These are phyloP conservation scores for Drosophila paucipuncta DNA, from an alignment of 2,888 invertebrate species.

Conservation along the genomic window DNA sequence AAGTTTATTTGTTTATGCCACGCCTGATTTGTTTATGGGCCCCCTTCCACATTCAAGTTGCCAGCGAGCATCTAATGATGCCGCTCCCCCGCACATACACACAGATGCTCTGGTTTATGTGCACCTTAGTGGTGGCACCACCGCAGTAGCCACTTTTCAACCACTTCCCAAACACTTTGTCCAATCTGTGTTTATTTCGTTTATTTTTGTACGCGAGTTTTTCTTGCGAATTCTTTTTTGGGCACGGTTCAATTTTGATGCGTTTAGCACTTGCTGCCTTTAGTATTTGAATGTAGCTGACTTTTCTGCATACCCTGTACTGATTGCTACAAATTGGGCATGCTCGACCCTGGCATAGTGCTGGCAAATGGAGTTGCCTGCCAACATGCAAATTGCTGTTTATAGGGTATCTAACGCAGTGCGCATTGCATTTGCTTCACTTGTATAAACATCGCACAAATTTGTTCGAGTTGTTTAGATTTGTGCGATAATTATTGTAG, in stretches of 20 bases:
- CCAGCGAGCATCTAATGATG: constrained; percentile 50
- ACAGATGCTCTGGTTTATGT: background rate
- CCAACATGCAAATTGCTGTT: background rate
- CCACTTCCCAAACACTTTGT: constrained; percentile 42
- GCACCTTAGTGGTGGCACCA: constrained; percentile 21
- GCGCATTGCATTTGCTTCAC: background rate
- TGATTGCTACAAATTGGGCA: background rate
- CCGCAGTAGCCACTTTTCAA: constrained; percentile 24
- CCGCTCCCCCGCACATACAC: constrained; percentile 38
- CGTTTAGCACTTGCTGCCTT: constrained; percentile 49
- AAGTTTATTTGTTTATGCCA: constrained; percentile 71
- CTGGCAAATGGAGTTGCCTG: background rate
- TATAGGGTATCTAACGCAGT: constrained; percentile 8
- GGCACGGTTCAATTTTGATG: constrained; percentile 30
- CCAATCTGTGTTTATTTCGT: constrained; percentile 22
- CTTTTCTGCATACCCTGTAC: constrained; percentile 12
- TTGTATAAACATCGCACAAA: constrained; percentile 27
- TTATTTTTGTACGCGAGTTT: constrained; percentile 58
- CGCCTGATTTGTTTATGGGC: constrained; percentile 75
- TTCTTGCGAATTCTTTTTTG: constrained; percentile 64
- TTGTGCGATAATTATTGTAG: constrained; percentile 59
- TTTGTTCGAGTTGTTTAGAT: constrained; percentile 60
- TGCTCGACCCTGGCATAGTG: background rate
- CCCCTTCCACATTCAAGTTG: constrained; percentile 7
- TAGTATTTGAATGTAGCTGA: constrained; percentile 8